A percentile compares a stretch with the other conserved stretches of the same genome.
Evolutionary conservation across 2,888 invertebrate genomes (phyloP).

Genomic region (Cantharis rufa): DNA sequence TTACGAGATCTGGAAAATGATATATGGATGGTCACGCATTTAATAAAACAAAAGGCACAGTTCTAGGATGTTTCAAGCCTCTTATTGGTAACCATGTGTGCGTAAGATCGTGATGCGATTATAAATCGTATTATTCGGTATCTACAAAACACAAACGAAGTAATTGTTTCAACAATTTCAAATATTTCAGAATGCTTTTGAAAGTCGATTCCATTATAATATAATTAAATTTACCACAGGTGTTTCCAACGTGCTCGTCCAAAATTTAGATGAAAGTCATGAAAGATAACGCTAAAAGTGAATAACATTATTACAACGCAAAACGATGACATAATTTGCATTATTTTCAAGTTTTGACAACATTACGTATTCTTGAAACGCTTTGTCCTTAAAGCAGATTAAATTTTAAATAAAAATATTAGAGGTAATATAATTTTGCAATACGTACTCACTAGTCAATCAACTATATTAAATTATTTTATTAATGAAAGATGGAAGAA

Average conservation of each 20-base stretch:
- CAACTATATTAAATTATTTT: not conserved
- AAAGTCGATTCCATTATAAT: constrained; percentile 3
- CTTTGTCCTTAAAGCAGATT: not conserved
- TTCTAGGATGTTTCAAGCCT: constrained; percentile 15
- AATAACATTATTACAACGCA: not conserved
- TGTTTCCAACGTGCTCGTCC: constrained; percentile 26
- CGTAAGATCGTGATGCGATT: constrained; percentile 22
- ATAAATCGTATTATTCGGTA: constrained; percentile 23
- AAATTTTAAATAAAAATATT: not conserved
- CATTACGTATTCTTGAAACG: not conserved
- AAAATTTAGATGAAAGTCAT: constrained; percentile 26
- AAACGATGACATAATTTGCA: not conserved
- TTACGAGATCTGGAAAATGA: not conserved
- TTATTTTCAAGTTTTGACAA: not conserved
- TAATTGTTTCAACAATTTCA: constrained; percentile 24
- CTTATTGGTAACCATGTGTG: constrained; percentile 24
- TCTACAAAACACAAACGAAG: constrained; percentile 12
- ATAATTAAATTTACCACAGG: constrained; percentile 26
- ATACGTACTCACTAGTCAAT: not conserved
- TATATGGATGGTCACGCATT: constrained; percentile 19
- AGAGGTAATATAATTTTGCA: not conserved
- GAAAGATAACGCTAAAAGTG: constrained; percentile 2
- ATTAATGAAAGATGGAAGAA: not conserved
- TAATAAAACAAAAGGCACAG: constrained; percentile 18
- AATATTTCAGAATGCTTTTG: constrained; percentile 8